Base-by-base conservation (phyloP, 2,113 vertebrate species). In the Lichenostomus cassidix region DNA sequence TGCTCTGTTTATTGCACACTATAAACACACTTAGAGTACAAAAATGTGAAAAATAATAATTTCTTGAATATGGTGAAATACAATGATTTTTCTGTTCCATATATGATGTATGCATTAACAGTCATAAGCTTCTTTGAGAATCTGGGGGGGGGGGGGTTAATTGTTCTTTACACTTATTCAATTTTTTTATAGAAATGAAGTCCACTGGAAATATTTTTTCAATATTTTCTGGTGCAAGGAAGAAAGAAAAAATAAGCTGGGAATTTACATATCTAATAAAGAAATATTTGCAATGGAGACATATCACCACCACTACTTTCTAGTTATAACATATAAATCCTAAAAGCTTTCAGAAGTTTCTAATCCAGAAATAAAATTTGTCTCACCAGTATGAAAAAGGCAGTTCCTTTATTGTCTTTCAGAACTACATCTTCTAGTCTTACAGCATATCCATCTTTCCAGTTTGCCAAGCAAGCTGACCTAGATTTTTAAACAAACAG, bases 401-500 rank as follows among this genome's bases (percentile, higher is more conserved):
- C n/a, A 74, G 37, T 14, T 8, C 33, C 31, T 69, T 56, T 41
- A 47, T 9, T 63, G 63, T 62, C 62, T 75, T 58, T 25, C 67
- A 63, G 42, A 94, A 70, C 44, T 60, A 76, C 5, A 71, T n/a
- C 24, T 89, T 86, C 37, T 65, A 65, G 44, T 84, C 47, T 71
- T 77, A 37, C 14, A 76, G 53, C 9, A 50, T 29, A 89, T 41
- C 33, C n/a, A 73, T 78, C 37, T 33, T 49, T 77, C 12, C 58
- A 82, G 47, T 83, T 74, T 83, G 59, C 92, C 76, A 94, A 92
- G 85, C 33, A 87, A 84, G 59, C 65, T 96, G 96, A 89, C 96
- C 95, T 92, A 96, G 91, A 95, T 97, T 96, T 96, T 89, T 79
- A 96, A 89, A 91, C 50, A 95, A 95, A 89, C 78, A 90, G 42